Conservation (phyloP, 1,140 invertebrate species). For the Diachasmimorpha longicaudata region DNA sequence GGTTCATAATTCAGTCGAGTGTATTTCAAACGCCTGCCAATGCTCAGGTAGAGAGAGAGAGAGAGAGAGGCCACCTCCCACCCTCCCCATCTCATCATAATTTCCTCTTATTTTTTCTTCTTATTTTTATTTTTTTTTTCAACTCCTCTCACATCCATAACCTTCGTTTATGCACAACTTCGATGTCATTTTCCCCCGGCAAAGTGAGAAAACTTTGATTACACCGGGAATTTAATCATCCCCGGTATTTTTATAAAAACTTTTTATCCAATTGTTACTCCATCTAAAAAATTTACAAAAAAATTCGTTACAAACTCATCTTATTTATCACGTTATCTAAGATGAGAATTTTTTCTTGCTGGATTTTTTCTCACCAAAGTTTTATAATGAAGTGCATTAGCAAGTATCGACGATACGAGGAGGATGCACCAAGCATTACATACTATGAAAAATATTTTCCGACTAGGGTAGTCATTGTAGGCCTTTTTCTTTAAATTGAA, state of each 20-base stretch:
- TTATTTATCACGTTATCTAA: background rate
- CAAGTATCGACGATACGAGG: background rate
- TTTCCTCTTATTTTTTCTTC: background rate
- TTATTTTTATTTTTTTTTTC: background rate
- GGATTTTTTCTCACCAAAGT: background rate
- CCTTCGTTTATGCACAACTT: slow-evolving; percentile 16
- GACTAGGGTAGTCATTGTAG: no score
- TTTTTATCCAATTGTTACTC: slow-evolving; percentile 21
- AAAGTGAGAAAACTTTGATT: slow-evolving; percentile 30
- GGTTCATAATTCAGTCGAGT: slow-evolving; percentile 62
- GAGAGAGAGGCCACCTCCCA: background rate
- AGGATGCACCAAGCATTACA: background rate
- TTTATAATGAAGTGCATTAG: background rate
- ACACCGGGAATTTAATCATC: slow-evolving; percentile 21
- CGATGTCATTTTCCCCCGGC: background rate
- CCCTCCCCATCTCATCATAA: background rate
- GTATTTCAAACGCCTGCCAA: slow-evolving; percentile 61
- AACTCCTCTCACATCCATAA: background rate
- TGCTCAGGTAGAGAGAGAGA: slow-evolving; percentile 32
- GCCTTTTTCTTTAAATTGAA: no score
- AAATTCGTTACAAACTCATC: slow-evolving; percentile 10
- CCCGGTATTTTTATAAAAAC: slow-evolving; percentile 4
- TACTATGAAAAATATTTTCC: no score
- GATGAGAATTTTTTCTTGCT: background rate
- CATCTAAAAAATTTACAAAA: slow-evolving; percentile 11